phyloP scores from a whole-genome alignment of 2,888 invertebrate species.

The Noctua pronuba region DNA sequence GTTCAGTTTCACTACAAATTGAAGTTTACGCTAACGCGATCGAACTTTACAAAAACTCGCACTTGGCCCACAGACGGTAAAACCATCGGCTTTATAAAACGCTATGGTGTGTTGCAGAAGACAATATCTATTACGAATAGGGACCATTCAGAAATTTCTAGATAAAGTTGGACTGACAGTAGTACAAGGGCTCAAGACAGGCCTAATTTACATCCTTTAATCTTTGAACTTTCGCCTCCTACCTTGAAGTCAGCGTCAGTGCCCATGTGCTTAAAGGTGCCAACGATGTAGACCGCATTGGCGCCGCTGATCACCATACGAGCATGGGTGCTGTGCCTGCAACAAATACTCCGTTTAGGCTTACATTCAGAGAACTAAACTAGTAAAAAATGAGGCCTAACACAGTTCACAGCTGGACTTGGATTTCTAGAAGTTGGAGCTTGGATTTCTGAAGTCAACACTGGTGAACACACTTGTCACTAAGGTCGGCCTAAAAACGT shows the following conservation, averaged over 20 bases:
- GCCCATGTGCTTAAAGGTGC: slow-evolving; percentile 93
- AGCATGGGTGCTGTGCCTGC: slow-evolving; percentile 93
- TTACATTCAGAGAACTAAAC: background rate
- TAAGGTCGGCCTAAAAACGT: background rate
- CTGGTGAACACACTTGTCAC: background rate
- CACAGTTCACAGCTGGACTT: background rate
- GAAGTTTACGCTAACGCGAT: background rate
- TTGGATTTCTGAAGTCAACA: background rate
- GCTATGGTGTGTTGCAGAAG: background rate
- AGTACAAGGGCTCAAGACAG: background rate
- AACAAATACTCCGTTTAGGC: slow-evolving; percentile 68
- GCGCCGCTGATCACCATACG: slow-evolving; percentile 95
- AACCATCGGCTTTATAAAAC: background rate
- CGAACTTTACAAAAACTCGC: background rate
- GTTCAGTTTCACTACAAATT: background rate
- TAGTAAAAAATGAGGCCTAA: background rate
- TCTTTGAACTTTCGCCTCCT: background rate
- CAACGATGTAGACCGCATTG: slow-evolving; percentile 94
- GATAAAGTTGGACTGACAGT: background rate
- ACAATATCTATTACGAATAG: background rate
- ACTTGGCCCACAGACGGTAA: background rate
- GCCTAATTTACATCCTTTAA: background rate
- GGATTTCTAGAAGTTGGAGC: background rate
- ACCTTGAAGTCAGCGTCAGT: slow-evolving; percentile 95
- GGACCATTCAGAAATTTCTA: background rate